Conservation (phyloP, 2,797 vertebrate genomes). For the Fratercula arctica region DNA sequence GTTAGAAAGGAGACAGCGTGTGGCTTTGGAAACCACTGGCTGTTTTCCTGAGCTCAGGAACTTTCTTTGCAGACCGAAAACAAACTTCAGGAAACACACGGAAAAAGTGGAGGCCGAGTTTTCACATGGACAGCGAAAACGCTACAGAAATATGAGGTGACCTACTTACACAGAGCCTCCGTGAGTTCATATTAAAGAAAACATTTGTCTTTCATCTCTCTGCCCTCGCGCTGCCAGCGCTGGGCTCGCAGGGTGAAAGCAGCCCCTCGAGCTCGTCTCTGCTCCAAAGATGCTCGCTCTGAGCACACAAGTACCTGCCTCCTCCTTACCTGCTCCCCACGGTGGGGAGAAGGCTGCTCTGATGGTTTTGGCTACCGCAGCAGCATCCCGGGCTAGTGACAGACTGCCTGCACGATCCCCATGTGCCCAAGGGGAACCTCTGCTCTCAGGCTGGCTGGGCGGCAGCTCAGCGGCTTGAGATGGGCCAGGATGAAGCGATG, state of each 20-base stretch:
- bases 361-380: background rate
- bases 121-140: background rate
- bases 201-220: slow-evolving; percentile 8
- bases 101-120: background rate
- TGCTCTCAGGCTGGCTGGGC: accelerated
- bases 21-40: background rate
- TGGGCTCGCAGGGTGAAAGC: background rate
- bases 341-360: accelerated
- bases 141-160: slow-evolving; percentile 16
- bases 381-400: background rate
- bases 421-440: background rate
- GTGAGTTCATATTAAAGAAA: background rate
- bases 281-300: background rate
- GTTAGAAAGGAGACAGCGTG: background rate
- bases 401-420: background rate
- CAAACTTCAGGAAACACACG: slow-evolving; percentile 35
- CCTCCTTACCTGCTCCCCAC: background rate
- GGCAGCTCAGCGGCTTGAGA: background rate
- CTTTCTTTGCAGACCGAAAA: background rate
- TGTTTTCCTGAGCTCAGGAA: slow-evolving; percentile 27
- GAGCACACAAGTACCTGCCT: background rate
- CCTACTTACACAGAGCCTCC: slow-evolving; percentile 40
- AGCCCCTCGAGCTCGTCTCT: background rate
- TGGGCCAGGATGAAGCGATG: background rate
- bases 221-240: accelerated